Conservation (phyloP, 2,113 vertebrate species). For the Gymnorhina tibicen region DNA sequence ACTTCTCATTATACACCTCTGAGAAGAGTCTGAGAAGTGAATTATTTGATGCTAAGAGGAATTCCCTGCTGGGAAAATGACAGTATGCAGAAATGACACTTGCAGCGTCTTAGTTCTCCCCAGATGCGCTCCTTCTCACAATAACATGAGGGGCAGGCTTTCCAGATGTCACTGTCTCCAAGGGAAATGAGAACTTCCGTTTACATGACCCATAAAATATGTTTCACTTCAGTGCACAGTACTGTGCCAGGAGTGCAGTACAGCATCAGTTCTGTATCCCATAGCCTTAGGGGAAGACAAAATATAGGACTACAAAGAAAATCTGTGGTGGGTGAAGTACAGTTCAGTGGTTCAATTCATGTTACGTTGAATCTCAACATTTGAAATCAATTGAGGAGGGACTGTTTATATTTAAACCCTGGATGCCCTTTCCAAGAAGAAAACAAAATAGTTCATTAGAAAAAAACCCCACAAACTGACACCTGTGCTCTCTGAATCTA, state of each 20-base stretch:
- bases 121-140: neutral
- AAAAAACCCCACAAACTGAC: neutral
- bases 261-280: neutral
- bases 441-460: neutral
- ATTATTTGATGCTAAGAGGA: neutral
- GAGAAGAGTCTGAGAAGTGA: neutral
- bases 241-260: neutral
- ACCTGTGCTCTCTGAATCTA: neutral
- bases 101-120: neutral
- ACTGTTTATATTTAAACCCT: neutral
- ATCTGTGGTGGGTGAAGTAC: neutral
- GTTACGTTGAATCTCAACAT: neutral
- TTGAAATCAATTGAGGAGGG: neutral
- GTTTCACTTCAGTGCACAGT: neutral
- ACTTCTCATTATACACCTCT: neutral
- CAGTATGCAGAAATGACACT: neutral
- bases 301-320: neutral
- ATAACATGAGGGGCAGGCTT: neutral
- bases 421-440: neutral
- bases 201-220: neutral
- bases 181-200: constrained; percentile 2
- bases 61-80: neutral
- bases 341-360: neutral
- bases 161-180: constrained; percentile 15
- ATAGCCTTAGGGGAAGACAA: neutral